Conservation (phyloP, 2,113 vertebrate genomes). For the Todiramphus chloris region DNA sequence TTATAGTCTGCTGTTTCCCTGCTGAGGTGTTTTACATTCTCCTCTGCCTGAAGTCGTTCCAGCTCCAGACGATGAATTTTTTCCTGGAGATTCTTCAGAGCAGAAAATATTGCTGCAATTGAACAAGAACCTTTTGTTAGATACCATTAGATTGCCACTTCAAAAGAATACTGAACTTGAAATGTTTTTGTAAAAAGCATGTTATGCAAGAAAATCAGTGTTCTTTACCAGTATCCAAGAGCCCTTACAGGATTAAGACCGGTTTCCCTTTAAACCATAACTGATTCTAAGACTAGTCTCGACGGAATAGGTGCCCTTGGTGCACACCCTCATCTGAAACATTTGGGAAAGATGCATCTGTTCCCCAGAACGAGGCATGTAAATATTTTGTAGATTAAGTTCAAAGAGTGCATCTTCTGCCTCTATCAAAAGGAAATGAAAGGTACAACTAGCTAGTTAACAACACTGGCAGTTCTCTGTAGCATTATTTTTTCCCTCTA, state of each 20-base stretch:
- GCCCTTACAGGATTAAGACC: not conserved
- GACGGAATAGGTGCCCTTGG: not conserved
- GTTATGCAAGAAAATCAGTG: not conserved
- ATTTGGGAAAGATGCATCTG: not conserved
- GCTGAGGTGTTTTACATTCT: conserved; percentile 75
- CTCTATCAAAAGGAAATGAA: not conserved
- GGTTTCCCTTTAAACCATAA: not conserved
- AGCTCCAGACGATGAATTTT: conserved; percentile 83
- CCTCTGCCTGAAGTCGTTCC: conserved; percentile 80
- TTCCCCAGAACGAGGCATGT: not conserved
- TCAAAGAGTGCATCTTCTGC: not conserved
- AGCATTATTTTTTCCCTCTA: not conserved
- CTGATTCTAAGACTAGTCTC: not conserved
- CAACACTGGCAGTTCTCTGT: not conserved
- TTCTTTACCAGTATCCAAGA: not conserved
- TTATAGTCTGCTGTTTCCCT: conserved; percentile 74
- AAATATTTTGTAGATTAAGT: not conserved
- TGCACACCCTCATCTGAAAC: not conserved
- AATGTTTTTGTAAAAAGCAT: rapidly evolving
- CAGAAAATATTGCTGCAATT: conserved; percentile 87
- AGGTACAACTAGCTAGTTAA: not conserved
- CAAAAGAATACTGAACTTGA: not conserved
- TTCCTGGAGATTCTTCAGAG: conserved; percentile 84
- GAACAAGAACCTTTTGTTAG: not conserved
- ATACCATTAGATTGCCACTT: not conserved